Percentiles rank a stretch among this genome's conserved stretches.
These are phyloP conservation scores for Ommatoiulus sabulosus DNA, from an alignment of 2,888 invertebrate species.

Conservation along the genomic window DNA sequence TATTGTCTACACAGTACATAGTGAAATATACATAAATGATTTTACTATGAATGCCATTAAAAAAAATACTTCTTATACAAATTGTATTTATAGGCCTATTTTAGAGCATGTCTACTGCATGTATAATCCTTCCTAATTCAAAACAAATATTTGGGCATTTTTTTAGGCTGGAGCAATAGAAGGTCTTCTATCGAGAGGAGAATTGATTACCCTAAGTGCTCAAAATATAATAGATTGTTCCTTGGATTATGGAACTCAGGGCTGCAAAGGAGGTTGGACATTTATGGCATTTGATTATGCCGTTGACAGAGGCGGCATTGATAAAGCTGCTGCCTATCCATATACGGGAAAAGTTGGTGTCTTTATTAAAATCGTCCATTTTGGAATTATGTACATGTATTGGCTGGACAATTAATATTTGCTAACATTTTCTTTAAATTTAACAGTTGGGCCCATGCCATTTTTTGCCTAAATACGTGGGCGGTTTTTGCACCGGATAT, in stretches of 20 bases:
- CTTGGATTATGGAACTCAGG: constrained; percentile 79
- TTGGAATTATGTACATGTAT: no score
- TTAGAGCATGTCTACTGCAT: no score
- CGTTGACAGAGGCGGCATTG: constrained; percentile 84
- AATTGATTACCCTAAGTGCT: constrained; percentile 85
- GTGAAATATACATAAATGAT: no score
- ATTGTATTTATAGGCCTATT: no score
- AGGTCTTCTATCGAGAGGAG: constrained; percentile 61
- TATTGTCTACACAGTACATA: no score
- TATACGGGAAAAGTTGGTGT: constrained; percentile 77
- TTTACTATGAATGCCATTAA: no score
- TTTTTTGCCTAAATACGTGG: background rate
- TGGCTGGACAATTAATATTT: no score
- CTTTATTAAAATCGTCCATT: background rate
- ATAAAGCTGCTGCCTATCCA: constrained; percentile 88
- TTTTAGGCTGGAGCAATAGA: constrained; percentile 80
- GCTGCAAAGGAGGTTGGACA: constrained; percentile 89
- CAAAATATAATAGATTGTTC: constrained; percentile 95
- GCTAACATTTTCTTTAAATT: no score
- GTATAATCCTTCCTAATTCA: no score
- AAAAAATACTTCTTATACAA: no score
- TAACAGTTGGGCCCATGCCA: background rate
- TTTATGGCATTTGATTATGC: constrained; percentile 81
- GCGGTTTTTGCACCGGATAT: constrained; percentile 76
- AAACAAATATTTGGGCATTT: no score